These are phyloP conservation scores for Aythya baeri DNA, from an alignment of 2,113 vertebrate genomes.

Conservation along the genomic window DNA sequence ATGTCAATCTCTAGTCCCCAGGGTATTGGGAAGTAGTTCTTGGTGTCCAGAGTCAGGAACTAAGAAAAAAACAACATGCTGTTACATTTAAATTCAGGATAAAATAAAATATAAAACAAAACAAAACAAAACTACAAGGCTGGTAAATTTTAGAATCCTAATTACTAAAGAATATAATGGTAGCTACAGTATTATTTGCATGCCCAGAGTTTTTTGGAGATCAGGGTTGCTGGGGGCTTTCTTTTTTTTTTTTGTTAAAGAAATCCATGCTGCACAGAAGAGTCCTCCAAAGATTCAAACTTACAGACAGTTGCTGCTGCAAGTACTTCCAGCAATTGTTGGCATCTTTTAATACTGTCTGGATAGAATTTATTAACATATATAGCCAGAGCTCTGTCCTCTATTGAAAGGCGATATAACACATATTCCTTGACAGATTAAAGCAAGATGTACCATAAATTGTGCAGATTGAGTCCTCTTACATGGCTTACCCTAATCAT, in stretches of 20 bases:
- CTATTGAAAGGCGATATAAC: conserved; percentile 52
- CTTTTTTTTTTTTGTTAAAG: background rate
- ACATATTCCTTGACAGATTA: conserved; percentile 60
- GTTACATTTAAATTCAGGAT: background rate
- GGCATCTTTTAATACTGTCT: conserved; percentile 44
- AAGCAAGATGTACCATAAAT: conserved; percentile 64
- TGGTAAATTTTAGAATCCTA: background rate
- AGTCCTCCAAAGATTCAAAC: conserved; percentile 11
- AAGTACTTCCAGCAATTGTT: conserved; percentile 50
- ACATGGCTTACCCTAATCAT: conserved; percentile 59
- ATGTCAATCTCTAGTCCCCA: background rate
- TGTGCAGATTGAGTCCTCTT: conserved; percentile 61
- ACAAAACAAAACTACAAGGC: no score
- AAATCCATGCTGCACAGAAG: background rate
- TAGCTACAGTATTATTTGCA: background rate
- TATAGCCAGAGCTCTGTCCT: conserved; percentile 35
- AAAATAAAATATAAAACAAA: background rate
- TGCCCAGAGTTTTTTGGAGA: background rate
- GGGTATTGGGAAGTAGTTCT: background rate
- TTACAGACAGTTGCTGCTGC: conserved; percentile 16
- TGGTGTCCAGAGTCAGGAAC: background rate
- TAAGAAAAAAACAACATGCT: background rate
- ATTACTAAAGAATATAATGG: background rate
- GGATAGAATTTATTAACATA: conserved; percentile 66
- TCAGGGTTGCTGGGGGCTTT: background rate